phyloP scores from a whole-genome alignment of 2,797 vertebrate genomes.

The Sebastes oblongus region DNA sequence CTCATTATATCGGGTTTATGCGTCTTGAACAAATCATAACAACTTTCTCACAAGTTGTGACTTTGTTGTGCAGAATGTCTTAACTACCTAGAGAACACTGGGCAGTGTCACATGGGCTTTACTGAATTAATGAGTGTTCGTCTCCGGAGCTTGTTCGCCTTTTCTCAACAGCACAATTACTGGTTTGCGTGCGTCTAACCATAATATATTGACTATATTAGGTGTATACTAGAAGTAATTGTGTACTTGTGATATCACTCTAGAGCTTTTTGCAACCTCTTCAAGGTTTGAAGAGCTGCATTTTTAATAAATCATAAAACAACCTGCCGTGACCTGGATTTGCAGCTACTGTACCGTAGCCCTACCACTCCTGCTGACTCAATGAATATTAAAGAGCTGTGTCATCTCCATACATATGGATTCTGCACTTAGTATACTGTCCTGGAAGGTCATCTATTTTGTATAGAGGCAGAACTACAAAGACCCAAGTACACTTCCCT shows the following conservation, averaged over 20 bases:
- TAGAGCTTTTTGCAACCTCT: not conserved
- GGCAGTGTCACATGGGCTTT: too few species aligned
- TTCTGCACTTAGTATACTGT: not conserved
- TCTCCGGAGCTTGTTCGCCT: not conserved
- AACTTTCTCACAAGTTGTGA: not conserved
- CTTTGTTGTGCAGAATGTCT: not conserved
- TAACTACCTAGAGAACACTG: not conserved
- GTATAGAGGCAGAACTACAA: not conserved
- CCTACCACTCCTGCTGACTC: not conserved
- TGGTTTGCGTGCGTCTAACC: not conserved
- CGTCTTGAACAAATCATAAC: not conserved
- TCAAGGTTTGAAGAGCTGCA: not conserved
- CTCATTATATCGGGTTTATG: slow-evolving; percentile 7
- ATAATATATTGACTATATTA: not conserved
- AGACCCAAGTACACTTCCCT: not conserved
- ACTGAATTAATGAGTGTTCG: not conserved
- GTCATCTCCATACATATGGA: not conserved
- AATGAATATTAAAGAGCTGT: slow-evolving; percentile 6
- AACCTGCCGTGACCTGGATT: slow-evolving; percentile 3
- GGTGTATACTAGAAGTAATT: not conserved
- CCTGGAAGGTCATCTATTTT: not conserved
- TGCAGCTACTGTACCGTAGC: not conserved
- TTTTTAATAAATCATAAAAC: slow-evolving; percentile 14
- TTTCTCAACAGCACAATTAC: not conserved
- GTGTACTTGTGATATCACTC: not conserved